Evolutionary conservation across 1,140 invertebrate species (phyloP).

Genomic region (Camponotus floridanus): DNA sequence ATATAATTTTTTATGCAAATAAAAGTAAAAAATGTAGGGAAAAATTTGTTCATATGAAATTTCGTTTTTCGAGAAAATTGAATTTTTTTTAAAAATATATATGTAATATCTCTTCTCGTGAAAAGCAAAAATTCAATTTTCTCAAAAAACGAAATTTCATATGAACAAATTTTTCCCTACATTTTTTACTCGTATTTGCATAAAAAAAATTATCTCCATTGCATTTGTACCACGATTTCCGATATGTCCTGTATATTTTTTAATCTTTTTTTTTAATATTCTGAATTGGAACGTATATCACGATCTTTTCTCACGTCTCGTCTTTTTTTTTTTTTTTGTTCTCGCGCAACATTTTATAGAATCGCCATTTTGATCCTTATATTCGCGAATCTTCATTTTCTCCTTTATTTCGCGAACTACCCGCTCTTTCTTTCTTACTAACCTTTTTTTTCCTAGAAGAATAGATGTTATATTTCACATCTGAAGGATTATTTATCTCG

Average conservation of each 20-base stretch:
- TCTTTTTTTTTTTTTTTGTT: neutral
- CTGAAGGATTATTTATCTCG: neutral
- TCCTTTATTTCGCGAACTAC: neutral
- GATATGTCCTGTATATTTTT: neutral
- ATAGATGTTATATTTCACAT: neutral
- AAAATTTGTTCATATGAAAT: too few species aligned
- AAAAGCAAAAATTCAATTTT: too few species aligned
- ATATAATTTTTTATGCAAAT: too few species aligned
- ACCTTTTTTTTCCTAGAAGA: neutral
- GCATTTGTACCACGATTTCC: neutral
- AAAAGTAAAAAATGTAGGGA: too few species aligned
- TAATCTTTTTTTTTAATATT: neutral
- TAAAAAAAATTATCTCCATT: neutral
- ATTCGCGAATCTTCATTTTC: neutral
- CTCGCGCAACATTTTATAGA: neutral
- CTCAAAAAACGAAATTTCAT: neutral
- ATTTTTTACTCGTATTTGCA: neutral
- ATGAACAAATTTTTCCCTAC: neutral
- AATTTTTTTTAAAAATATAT: too few species aligned
- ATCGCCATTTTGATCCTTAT: neutral
- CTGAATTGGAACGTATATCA: neutral
- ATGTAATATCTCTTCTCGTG: too few species aligned
- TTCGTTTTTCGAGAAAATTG: too few species aligned
- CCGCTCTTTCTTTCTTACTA: neutral
- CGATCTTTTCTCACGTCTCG: neutral